Conservation (phyloP, 2,797 vertebrate genomes). For the Paguma larvata region DNA sequence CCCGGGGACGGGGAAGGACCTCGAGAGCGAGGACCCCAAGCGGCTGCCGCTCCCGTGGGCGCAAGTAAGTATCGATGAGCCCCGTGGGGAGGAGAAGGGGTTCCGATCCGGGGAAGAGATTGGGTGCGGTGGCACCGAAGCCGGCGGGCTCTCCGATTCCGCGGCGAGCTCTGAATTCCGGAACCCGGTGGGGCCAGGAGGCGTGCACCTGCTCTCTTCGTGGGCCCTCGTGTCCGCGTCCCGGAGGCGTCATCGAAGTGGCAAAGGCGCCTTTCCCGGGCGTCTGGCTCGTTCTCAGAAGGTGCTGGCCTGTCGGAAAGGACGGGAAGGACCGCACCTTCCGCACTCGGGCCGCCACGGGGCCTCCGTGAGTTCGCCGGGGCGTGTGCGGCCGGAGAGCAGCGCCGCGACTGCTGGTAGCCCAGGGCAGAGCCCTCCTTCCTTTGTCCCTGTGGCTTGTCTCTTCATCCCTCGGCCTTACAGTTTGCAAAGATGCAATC, state of each 20-base stretch:
- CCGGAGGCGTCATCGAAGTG: background rate
- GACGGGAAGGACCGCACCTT: background rate
- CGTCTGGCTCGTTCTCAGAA: background rate
- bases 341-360: background rate
- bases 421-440: background rate
- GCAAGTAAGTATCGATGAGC: constrained; percentile 83
- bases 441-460: background rate
- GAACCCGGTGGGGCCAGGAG: background rate
- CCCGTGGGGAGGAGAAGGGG: background rate
- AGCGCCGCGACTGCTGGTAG: too few species aligned
- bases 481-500: background rate
- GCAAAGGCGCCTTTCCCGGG: background rate
- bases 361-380: background rate
- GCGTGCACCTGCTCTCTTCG: background rate
- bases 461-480: background rate
- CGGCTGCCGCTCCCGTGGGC: constrained; percentile 79
- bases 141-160: background rate
- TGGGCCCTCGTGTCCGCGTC: background rate
- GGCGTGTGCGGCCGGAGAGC: too few species aligned
- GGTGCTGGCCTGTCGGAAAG: background rate
- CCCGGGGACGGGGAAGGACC: constrained; percentile 91
- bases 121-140: fast-evolving
- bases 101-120: background rate
- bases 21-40: constrained; percentile 90
- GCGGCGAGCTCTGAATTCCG: background rate